Conservation (phyloP, 2,113 vertebrate species). For the Romanogobio albipinnatus region DNA sequence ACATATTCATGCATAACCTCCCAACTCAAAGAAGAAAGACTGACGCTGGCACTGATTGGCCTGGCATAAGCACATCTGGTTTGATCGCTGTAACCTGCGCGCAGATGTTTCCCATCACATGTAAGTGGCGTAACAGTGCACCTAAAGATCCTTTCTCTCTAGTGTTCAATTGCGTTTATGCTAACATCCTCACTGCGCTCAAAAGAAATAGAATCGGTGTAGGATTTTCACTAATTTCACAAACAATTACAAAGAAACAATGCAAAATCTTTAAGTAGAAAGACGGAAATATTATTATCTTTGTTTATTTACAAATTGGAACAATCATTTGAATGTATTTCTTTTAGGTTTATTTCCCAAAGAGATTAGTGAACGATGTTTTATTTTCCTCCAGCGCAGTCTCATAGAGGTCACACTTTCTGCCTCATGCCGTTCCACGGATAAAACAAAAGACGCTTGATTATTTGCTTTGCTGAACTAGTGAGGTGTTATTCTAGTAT, state of each 20-base stretch:
- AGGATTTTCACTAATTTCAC: not conserved
- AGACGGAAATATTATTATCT: not conserved
- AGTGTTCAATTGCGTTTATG: not conserved
- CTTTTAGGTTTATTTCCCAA: not conserved
- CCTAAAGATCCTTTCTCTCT: not conserved
- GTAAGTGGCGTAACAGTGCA: not conserved
- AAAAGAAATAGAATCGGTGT: not conserved
- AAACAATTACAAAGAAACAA: not conserved
- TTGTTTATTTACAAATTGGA: too few relatives aligned
- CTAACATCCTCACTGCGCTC: not conserved
- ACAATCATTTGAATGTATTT: too few relatives aligned
- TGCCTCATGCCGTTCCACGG: not conserved
- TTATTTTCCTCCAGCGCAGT: too few relatives aligned
- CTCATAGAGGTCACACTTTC: not conserved
- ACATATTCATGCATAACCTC: not conserved
- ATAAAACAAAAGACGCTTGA: not conserved
- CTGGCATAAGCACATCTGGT: not conserved
- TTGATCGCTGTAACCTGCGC: not conserved
- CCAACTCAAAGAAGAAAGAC: not conserved
- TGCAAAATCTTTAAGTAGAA: not conserved
- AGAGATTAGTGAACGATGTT: not conserved
- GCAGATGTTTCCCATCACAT: not conserved
- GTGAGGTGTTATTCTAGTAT: not conserved
- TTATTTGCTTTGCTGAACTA: not conserved
- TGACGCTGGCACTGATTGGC: not conserved